Conservation (phyloP, 2,797 vertebrate genomes). For the Fistularia tabacaria region DNA sequence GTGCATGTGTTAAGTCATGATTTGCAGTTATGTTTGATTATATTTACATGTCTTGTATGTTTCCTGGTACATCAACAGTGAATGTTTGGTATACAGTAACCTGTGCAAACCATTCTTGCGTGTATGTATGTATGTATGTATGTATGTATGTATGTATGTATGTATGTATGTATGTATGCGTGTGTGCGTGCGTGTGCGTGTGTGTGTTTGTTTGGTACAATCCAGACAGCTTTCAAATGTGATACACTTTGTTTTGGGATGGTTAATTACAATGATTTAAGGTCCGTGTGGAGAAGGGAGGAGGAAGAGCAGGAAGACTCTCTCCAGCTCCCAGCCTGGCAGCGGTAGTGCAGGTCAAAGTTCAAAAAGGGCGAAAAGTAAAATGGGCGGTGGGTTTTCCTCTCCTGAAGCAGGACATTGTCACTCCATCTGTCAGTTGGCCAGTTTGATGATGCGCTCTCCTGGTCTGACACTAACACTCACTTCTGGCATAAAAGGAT, state of each 20-base stretch:
- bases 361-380: slow-evolving; percentile 69
- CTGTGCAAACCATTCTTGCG: slow-evolving; percentile 46
- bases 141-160: no score
- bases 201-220: slow-evolving; percentile 56
- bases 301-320: slow-evolving; percentile 37
- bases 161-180: no score
- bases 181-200: no score
- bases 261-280: slow-evolving; percentile 74
- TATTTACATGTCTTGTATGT: slow-evolving; percentile 54
- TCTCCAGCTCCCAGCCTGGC: slow-evolving; percentile 60
- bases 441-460: slow-evolving; percentile 64
- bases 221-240: slow-evolving; percentile 64
- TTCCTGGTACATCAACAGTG: slow-evolving; percentile 33
- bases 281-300: slow-evolving; percentile 68
- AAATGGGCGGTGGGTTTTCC: slow-evolving; percentile 67
- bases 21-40: slow-evolving; percentile 38
- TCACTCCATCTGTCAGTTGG: slow-evolving; percentile 66
- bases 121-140: no score
- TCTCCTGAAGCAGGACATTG: slow-evolving; percentile 69
- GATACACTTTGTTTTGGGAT: slow-evolving; percentile 56
- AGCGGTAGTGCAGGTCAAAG: slow-evolving; percentile 79
- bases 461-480: slow-evolving; percentile 65
- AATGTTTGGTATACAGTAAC: slow-evolving; percentile 40
- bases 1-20: slow-evolving; percentile 45
- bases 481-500: slow-evolving; percentile 9